Evolutionary conservation across 2,888 invertebrate species (phyloP).

Genomic region (Temnothorax unifasciatus): DNA sequence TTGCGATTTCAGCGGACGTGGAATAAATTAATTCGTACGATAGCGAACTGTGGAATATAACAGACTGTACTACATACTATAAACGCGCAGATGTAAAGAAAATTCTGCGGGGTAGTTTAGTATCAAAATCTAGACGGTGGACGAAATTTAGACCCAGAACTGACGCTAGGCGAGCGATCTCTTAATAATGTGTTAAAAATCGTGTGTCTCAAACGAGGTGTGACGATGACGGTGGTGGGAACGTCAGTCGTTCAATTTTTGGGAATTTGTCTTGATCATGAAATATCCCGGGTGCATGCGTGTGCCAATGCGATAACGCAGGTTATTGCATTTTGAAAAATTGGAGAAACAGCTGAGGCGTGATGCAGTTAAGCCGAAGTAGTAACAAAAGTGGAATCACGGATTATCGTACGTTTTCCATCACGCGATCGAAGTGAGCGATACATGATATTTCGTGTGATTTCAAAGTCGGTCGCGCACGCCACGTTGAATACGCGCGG

Average conservation of each 20-base stretch:
- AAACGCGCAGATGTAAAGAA: not conserved
- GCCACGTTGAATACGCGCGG: constrained; percentile 1
- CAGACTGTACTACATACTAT: not conserved
- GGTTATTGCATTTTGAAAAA: constrained; percentile 9
- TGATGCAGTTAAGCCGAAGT: constrained; percentile 1
- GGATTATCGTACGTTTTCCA: constrained; percentile 22
- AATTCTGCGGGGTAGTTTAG: not conserved
- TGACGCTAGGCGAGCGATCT: not conserved
- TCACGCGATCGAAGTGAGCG: constrained; percentile 56
- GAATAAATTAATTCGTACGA: constrained; percentile 10
- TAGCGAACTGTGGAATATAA: not conserved
- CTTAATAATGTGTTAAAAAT: constrained; percentile 1
- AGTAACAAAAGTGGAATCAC: constrained; percentile 15
- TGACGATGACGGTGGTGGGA: not conserved
- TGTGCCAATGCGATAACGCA: constrained; percentile 23
- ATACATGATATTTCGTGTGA: constrained; percentile 59
- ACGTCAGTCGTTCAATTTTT: not conserved
- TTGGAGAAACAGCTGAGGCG: constrained; percentile 2
- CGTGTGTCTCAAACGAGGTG: not conserved
- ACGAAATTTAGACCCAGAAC: not conserved
- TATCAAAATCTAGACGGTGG: not conserved
- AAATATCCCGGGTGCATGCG: not conserved
- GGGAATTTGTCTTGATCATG: not conserved
- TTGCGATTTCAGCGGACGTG: not conserved
- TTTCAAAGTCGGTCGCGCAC: constrained; percentile 43